phyloP scores from a whole-genome alignment of 1,140 invertebrate species.

The Brachionus rotundiformis region DNA sequence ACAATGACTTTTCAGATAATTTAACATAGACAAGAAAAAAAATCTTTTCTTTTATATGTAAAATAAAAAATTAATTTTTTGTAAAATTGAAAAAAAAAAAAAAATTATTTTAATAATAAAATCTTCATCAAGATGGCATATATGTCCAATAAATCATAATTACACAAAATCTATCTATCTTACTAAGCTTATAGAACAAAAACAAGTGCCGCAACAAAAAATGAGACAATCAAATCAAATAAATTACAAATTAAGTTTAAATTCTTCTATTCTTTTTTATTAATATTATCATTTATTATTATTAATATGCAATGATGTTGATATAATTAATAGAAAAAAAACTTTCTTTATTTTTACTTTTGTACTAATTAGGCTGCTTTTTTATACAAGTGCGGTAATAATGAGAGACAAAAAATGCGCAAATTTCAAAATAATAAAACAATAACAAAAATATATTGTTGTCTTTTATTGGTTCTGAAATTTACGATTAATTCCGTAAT shows the following conservation, averaged over 20 bases:
- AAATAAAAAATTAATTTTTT: too few species aligned
- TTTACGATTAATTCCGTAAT: constrained; percentile 1
- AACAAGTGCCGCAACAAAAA: constrained; percentile 54
- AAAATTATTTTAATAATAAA: not conserved
- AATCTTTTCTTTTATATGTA: not conserved
- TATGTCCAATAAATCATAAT: not conserved
- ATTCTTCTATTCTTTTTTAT: too few species aligned
- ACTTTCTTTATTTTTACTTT: not conserved
- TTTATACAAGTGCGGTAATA: constrained; percentile 70
- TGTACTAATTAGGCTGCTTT: constrained; percentile 55
- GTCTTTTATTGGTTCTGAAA: constrained; percentile 11
- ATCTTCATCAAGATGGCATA: not conserved
- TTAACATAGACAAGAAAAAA: constrained; percentile 25
- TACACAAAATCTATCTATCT: constrained; percentile 35
- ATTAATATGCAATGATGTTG: too few species aligned
- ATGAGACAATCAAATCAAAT: not conserved
- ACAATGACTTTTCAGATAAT: not conserved
- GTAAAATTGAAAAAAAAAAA: too few species aligned
- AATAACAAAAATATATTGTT: constrained; percentile 18
- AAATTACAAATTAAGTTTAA: constrained; percentile 8
- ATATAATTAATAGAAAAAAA: not conserved
- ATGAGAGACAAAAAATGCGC: not conserved
- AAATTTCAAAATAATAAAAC: constrained; percentile 18
- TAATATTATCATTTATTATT: too few species aligned
- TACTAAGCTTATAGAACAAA: not conserved